Conservation (phyloP, 2,113 vertebrate genomes). For the Chaenocephalus aceratus region DNA sequence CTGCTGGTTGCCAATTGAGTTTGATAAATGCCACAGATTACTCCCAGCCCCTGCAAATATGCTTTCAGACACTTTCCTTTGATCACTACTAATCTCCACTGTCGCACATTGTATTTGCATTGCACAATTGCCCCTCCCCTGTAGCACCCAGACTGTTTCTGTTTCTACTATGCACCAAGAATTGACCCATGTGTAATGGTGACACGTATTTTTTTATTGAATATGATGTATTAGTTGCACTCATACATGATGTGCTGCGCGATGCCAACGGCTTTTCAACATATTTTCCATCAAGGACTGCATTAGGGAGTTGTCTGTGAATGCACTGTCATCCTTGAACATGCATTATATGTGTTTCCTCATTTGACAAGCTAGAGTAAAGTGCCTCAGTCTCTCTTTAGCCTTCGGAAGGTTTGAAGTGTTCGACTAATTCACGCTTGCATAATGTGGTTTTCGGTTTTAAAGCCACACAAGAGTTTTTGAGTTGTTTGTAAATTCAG, state of each 20-base stretch:
- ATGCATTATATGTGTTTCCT: conserved; percentile 21
- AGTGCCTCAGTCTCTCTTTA: not conserved
- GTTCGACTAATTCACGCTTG: conserved; percentile 19
- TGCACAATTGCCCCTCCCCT: conserved; percentile 1
- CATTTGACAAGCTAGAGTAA: not conserved
- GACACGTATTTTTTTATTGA: conserved; percentile 29
- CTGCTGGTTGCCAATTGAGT: conserved; percentile 39
- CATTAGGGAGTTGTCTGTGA: conserved; percentile 30
- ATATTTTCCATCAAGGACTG: conserved; percentile 41
- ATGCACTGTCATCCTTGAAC: conserved; percentile 34
- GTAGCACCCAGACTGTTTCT: conserved; percentile 1
- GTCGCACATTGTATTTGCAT: conserved; percentile 33
- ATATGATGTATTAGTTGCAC: conserved; percentile 24
- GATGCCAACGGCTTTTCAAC: conserved; percentile 48
- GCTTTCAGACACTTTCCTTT: conserved; percentile 41
- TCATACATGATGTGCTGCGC: conserved; percentile 7
- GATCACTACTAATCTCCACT: conserved; percentile 45
- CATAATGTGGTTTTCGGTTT: conserved; percentile 21
- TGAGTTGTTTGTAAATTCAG: conserved; percentile 10
- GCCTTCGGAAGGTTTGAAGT: not conserved
- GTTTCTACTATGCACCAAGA: not conserved
- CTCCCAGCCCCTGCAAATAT: conserved; percentile 16
- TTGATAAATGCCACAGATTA: conserved; percentile 50
- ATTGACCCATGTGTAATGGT: not conserved
- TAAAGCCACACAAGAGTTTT: not conserved